Conservation (phyloP, 2,888 invertebrate species). For the Pristionchus maxplancki region DNA sequence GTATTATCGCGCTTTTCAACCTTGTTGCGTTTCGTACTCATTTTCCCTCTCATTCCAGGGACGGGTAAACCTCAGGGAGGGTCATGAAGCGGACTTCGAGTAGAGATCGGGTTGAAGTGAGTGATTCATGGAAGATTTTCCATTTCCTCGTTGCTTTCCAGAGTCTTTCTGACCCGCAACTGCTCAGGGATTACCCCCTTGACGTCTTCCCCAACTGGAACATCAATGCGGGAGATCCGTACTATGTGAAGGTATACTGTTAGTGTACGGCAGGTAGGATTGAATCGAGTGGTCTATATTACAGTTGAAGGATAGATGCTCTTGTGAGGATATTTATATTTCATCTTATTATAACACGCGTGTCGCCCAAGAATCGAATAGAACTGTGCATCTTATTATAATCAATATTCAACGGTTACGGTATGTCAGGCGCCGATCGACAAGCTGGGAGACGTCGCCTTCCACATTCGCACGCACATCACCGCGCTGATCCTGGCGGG, state of each 20-base stretch:
- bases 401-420: background rate
- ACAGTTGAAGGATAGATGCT: too few species aligned
- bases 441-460: constrained; percentile 54
- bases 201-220: constrained; percentile 61
- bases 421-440: constrained; percentile 60
- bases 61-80: constrained; percentile 38
- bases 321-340: too few species aligned
- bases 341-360: too few species aligned
- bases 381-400: too few species aligned
- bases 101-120: constrained; percentile 38
- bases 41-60: background rate
- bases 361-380: too few species aligned
- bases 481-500: constrained; percentile 62
- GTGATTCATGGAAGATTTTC: background rate
- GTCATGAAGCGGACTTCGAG: constrained; percentile 23
- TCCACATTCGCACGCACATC: constrained; percentile 58
- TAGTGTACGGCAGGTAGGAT: background rate
- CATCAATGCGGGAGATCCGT: constrained; percentile 55
- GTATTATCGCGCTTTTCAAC: background rate
- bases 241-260: constrained; percentile 49
- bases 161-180: constrained; percentile 46
- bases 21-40: background rate
- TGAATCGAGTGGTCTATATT: background rate
- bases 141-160: background rate
- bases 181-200: constrained; percentile 56